phyloP scores from a whole-genome alignment of 2,888 invertebrate species.

The Leptopilina myrica region DNA sequence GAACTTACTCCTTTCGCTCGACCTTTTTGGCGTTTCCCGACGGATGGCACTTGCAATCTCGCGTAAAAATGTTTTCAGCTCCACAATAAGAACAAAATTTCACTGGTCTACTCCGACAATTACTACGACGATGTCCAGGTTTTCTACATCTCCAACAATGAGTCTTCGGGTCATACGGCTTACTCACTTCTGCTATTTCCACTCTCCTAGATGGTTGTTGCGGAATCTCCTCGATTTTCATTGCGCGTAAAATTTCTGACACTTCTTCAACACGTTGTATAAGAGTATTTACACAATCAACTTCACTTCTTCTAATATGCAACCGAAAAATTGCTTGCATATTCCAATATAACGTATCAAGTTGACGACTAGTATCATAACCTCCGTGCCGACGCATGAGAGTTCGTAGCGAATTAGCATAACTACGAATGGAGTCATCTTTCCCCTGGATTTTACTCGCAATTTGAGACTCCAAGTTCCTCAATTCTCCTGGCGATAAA shows the following conservation, averaged over 20 bases:
- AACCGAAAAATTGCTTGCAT: too few species aligned
- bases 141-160: too few species aligned
- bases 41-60: background rate
- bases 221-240: too few species aligned
- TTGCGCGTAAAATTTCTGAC: too few species aligned
- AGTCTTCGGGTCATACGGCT: too few species aligned
- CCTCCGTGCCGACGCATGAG: background rate
- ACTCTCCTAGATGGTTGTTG: too few species aligned
- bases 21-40: background rate
- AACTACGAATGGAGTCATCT: background rate
- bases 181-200: too few species aligned
- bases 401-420: background rate
- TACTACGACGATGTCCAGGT: background rate
- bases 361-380: background rate
- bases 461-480: background rate
- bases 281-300: too few species aligned
- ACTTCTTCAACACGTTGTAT: too few species aligned
- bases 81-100: slow-evolving; percentile 31
- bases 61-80: background rate
- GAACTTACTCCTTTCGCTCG: background rate
- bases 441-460: background rate
- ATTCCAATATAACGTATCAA: background rate
- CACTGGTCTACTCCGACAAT: background rate
- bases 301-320: too few species aligned
- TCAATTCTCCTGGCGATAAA: background rate